A percentile compares a stretch with the other conserved stretches of the same genome.
Evolutionary conservation across 2,797 vertebrate species (phyloP).

Genomic region (Schizopygopsis malacanthus): DNA sequence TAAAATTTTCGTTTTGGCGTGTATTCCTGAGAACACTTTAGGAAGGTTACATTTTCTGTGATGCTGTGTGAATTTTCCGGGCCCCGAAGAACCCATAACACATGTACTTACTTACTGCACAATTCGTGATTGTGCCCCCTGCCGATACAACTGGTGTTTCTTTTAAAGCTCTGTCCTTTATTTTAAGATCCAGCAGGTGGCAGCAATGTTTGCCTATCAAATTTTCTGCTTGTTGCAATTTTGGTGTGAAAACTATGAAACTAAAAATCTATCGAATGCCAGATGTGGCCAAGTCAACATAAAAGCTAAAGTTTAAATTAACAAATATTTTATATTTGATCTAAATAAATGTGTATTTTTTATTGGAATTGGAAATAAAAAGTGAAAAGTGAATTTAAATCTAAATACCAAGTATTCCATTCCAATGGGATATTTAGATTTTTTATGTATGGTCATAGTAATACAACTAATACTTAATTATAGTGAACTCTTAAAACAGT

Average conservation of each 20-base stretch:
- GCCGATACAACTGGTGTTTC: too few species aligned
- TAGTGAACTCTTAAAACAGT: not conserved
- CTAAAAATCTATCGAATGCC: not conserved
- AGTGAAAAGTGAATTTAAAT: not conserved
- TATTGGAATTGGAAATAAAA: not conserved
- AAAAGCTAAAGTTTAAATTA: not conserved
- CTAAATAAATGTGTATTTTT: too few species aligned
- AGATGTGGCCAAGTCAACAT: not conserved
- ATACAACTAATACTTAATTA: not conserved
- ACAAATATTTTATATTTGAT: not conserved
- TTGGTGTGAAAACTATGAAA: not conserved
- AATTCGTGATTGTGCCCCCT: not conserved
- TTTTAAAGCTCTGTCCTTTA: not conserved
- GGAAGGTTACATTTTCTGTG: not conserved
- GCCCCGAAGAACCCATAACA: not conserved
- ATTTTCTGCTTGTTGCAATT: not conserved
- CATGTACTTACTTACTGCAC: not conserved
- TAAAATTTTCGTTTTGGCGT: not conserved
- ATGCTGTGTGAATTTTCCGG: not conserved
- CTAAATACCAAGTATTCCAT: not conserved
- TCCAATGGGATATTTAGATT: not conserved
- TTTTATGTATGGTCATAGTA: not conserved
- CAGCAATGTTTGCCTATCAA: not conserved
- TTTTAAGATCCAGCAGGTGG: constrained; percentile 25
- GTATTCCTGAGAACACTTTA: not conserved